A percentile compares a stretch with the other conserved stretches of the same genome.
Conservation (phyloP, 2,797 vertebrate species). For the Limnodromus scolopaceus region DNA sequence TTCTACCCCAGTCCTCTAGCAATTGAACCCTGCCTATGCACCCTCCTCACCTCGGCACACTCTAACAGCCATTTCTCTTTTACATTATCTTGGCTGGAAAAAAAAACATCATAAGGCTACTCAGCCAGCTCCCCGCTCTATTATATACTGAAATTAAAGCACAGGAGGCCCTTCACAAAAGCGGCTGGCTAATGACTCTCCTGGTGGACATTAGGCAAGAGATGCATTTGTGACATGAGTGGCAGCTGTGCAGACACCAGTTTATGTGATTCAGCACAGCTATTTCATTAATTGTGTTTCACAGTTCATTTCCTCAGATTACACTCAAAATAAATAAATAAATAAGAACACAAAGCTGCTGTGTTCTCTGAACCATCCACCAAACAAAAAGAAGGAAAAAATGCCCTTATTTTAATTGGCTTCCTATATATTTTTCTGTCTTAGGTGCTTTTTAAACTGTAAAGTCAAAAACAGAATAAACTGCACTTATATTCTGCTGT, state of each 20-base stretch:
- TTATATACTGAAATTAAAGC: slow-evolving; percentile 57
- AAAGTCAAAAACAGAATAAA: slow-evolving; percentile 15
- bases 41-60: background rate
- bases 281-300: slow-evolving; percentile 79
- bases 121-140: slow-evolving; percentile 15
- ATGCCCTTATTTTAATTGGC: slow-evolving; percentile 15
- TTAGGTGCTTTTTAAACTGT: slow-evolving; percentile 11
- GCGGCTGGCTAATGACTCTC: slow-evolving; percentile 65
- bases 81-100: background rate
- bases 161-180: slow-evolving; percentile 56
- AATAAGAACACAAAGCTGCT: slow-evolving; percentile 45
- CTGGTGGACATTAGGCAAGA: slow-evolving; percentile 52
- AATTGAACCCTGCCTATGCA: background rate
- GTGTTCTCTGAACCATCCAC: slow-evolving; percentile 38
- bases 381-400: slow-evolving; percentile 20
- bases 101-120: background rate
- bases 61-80: background rate
- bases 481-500: background rate
- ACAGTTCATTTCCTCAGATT: slow-evolving; percentile 76
- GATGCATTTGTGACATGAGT: slow-evolving; percentile 57
- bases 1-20: background rate
- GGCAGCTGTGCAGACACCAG: slow-evolving; percentile 62
- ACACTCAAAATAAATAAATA: slow-evolving; percentile 59
- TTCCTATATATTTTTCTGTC: slow-evolving; percentile 19
- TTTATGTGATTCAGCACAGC: slow-evolving; percentile 66